phyloP scores from a whole-genome alignment of 2,113 vertebrate genomes.

The Furnarius figulus region DNA sequence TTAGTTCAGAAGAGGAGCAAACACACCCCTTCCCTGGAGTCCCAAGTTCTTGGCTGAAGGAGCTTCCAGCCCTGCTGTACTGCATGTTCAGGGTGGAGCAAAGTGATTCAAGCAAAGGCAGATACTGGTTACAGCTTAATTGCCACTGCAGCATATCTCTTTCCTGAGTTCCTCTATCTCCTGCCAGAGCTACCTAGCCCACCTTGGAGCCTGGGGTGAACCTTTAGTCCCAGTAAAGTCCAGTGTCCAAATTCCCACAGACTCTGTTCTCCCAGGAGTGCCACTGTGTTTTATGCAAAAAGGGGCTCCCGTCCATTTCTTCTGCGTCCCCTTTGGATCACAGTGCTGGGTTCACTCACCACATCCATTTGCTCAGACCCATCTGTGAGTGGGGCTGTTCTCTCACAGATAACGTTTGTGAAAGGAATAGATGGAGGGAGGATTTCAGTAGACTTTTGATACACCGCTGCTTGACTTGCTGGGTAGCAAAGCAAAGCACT shows the following conservation, averaged over 20 bases:
- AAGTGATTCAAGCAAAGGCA: slow-evolving; percentile 59
- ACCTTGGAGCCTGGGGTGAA: background rate
- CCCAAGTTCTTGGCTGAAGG: slow-evolving; percentile 56
- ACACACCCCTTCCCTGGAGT: slow-evolving; percentile 66
- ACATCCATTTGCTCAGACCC: background rate
- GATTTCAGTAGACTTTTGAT: background rate
- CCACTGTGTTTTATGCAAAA: background rate
- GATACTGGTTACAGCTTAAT: slow-evolving; percentile 50
- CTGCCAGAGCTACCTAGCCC: background rate
- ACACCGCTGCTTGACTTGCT: fast-evolving
- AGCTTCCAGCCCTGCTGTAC: slow-evolving; percentile 45
- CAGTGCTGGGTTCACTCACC: background rate
- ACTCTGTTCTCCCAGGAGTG: background rate
- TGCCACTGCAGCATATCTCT: background rate
- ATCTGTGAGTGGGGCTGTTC: background rate
- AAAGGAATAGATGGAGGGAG: fast-evolving
- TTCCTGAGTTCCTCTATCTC: background rate
- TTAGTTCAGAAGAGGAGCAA: slow-evolving; percentile 50
- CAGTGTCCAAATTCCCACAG: slow-evolving; percentile 5
- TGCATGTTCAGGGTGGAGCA: slow-evolving; percentile 59
- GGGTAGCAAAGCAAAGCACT: background rate
- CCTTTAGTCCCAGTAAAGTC: background rate
- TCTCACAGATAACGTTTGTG: background rate
- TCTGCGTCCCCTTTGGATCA: background rate
- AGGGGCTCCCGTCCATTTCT: background rate